A percentile compares a stretch with the other conserved stretches of the same genome.
Evolutionary conservation across 2,113 vertebrate species (phyloP).

Genomic region (Taxidea taxus): DNA sequence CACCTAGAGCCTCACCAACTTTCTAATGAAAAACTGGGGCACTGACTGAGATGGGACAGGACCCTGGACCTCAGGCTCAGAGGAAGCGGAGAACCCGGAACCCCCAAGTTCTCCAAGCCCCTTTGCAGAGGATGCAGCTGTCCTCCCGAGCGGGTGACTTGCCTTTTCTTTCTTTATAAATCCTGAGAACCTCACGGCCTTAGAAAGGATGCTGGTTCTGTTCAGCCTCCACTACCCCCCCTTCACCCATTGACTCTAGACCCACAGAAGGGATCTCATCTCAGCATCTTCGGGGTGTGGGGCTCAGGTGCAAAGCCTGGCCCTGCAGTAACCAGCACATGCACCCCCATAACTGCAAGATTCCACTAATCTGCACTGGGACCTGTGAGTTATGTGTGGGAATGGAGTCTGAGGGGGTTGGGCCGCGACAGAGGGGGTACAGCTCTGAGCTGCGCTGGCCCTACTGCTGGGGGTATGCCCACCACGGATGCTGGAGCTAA

Average conservation of each 20-base stretch:
- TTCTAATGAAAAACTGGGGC: not conserved
- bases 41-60: not conserved
- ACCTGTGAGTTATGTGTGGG: fast-evolving
- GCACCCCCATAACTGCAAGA: no score
- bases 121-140: not conserved
- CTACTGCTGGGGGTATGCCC: fast-evolving
- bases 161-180: not conserved
- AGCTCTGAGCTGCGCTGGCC: not conserved
- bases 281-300: not conserved
- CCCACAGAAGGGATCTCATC: not conserved
- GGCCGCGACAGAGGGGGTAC: not conserved
- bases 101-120: not conserved
- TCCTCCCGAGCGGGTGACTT: not conserved
- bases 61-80: not conserved
- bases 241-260: fast-evolving
- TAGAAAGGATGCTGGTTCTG: not conserved
- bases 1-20: no score
- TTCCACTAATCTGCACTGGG: fast-evolving
- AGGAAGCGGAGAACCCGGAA: not conserved
- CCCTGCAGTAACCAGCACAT: not conserved
- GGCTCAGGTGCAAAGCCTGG: no score
- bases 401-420: fast-evolving
- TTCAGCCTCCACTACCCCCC: fast-evolving
- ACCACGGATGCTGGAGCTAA: fast-evolving
- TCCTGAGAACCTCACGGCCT: not conserved